Conservation (phyloP, 2,797 vertebrate species). For the Anolis apletophallus region DNA sequence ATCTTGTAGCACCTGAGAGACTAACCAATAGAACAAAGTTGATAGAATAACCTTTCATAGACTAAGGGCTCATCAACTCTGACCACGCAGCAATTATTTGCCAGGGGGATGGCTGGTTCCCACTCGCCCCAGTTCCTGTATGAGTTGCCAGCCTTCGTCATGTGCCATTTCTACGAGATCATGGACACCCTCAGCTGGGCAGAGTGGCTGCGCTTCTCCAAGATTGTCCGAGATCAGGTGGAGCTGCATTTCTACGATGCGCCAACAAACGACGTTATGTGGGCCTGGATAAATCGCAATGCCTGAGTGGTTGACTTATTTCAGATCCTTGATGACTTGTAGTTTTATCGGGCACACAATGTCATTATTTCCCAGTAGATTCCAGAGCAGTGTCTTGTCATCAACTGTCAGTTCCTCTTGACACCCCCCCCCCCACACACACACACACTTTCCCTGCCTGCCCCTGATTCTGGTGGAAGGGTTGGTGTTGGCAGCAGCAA, state of each 20-base stretch:
- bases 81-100: too few species aligned
- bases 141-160: constrained; percentile 78
- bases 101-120: constrained; percentile 35
- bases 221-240: constrained; percentile 82
- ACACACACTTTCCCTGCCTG: too few species aligned
- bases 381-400: too few species aligned
- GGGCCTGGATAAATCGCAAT: constrained; percentile 83
- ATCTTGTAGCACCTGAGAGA: too few species aligned
- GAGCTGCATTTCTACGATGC: constrained; percentile 78
- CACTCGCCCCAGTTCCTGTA: constrained; percentile 74
- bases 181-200: constrained; percentile 86
- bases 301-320: constrained; percentile 83
- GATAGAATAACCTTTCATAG: too few species aligned
- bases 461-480: too few species aligned
- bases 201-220: constrained; percentile 88
- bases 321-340: constrained; percentile 79
- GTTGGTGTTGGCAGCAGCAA: too few species aligned
- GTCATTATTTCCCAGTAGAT: too few species aligned
- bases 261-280: constrained; percentile 83
- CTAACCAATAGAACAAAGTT: too few species aligned
- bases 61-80: too few species aligned
- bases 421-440: too few species aligned
- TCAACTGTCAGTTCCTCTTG: too few species aligned
- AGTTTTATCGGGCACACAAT: constrained; percentile 81
- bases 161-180: constrained; percentile 80